Base-by-base conservation (phyloP, 1,140 invertebrate genomes). In the Drosophila watanabei region DNA sequence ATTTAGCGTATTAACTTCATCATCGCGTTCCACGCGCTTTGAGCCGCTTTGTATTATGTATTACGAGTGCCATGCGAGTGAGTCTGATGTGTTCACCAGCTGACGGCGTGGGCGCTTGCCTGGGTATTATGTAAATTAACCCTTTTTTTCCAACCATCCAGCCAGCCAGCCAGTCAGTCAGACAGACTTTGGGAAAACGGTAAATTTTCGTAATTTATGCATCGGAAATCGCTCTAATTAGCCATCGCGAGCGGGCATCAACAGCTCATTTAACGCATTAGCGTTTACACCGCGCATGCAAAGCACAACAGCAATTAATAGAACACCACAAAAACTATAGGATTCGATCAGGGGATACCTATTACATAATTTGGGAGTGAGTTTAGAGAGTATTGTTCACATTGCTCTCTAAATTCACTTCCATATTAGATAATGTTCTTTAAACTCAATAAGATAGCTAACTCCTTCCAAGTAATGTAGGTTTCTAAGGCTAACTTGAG, bases 231-330 rank as follows among this genome's bases (percentile, higher is more conserved):
- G 86, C 75, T 82, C 81, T 89, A 89, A 90, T 89, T 89, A 79
- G 69, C 70, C 78, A 82, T 75, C 75, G 69, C 75, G 37, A 58
- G 79, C 57, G 66, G 32, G 63, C 66, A 81, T 76, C 78, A 81
- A 66, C 84, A 85, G 85, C 78, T 85, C 85, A 89, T 90, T 89
- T 82, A 87, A 80, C 83, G 68, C 76, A 87, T 87, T 87, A 87
- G 63, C 71, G 63, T 83, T 83, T 70, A 73, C 43, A 70, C 60
- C 60, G 52, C 54, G 52, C 65, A 65, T 49, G 63, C 72, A 66
- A 76, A 61, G 39, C 56, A 57, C 51, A 16, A 84, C 48, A 46
- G 11, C 43, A 63, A 48, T 59, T 32, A 48, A 75, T 56, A 61
- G 43, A 56, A 61, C 48, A 58, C 30, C 45, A 11, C 35, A 32